Conservation (phyloP, 2,113 vertebrate genomes). For the Myrmecobius fasciatus region DNA sequence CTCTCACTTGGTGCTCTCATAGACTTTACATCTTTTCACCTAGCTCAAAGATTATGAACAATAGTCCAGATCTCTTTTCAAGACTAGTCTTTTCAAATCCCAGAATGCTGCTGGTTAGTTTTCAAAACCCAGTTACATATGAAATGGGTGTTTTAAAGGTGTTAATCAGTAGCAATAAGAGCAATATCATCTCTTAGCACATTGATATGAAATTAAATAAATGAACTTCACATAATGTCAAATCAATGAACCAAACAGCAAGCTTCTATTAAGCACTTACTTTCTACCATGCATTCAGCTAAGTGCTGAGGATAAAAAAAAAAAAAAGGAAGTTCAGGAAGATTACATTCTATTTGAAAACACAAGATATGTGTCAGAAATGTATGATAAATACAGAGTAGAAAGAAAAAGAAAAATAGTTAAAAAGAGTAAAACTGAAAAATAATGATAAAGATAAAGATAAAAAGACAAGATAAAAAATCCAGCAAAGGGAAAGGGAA, state of each 20-base stretch:
- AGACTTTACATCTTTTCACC: background rate
- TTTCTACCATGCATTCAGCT: background rate
- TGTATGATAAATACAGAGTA: background rate
- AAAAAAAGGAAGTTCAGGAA: background rate
- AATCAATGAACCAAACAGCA: background rate
- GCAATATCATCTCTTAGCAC: background rate
- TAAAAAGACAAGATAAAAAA: background rate
- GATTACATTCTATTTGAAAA: background rate
- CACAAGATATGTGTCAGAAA: background rate
- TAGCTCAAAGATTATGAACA: background rate
- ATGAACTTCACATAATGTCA: background rate
- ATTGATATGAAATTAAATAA: background rate
- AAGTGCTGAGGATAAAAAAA: background rate
- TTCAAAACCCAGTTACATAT: background rate
- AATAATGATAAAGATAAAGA: background rate
- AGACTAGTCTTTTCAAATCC: background rate
- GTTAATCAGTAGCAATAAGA: background rate
- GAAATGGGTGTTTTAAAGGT: background rate
- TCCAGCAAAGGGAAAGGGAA: background rate
- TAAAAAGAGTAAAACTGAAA: background rate
- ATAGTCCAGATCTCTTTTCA: background rate
- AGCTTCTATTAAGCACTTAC: background rate
- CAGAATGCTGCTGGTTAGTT: background rate
- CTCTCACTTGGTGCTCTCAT: background rate
- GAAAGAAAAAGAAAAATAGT: background rate